Conservation (phyloP, 1,140 invertebrate species). For the Sweltsa coloradensis region DNA sequence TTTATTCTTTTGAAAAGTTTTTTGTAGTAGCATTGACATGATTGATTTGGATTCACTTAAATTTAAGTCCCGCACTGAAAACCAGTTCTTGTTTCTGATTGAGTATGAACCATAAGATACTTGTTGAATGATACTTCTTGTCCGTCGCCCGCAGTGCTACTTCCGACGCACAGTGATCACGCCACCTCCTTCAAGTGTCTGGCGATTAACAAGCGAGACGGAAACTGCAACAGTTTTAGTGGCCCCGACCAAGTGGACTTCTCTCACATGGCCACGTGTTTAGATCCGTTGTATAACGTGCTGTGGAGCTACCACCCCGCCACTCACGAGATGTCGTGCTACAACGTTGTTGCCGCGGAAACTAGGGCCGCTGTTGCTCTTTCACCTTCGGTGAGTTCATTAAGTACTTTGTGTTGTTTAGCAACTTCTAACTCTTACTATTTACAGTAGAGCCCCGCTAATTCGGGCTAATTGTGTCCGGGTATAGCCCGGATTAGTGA, state of each 20-base stretch:
- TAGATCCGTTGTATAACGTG: constrained; percentile 81
- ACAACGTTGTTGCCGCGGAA: constrained; percentile 67
- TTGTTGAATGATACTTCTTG: constrained; percentile 7
- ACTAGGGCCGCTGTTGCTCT: constrained; percentile 29
- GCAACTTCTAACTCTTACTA: not conserved
- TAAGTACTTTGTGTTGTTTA: constrained; percentile 22
- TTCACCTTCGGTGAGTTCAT: constrained; percentile 17
- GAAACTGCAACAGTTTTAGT: constrained; percentile 67
- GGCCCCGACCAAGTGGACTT: constrained; percentile 68
- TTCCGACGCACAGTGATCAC: constrained; percentile 53
- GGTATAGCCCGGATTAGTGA: too few relatives aligned
- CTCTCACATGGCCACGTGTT: constrained; percentile 54
- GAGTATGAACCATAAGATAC: not conserved
- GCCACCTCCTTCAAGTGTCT: constrained; percentile 62
- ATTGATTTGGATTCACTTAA: too few relatives aligned
- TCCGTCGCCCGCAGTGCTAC: constrained; percentile 43
- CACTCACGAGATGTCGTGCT: constrained; percentile 60
- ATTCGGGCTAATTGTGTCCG: too few relatives aligned
- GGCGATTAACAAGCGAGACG: constrained; percentile 73
- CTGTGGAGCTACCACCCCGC: constrained; percentile 65
- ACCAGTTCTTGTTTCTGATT: too few relatives aligned
- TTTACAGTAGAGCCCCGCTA: too few relatives aligned
- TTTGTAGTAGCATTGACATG: too few relatives aligned
- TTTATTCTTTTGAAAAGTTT: too few relatives aligned
- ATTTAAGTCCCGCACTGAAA: too few relatives aligned